phyloP scores from a whole-genome alignment of 1,140 invertebrate species.

The Ips nitidus region DNA sequence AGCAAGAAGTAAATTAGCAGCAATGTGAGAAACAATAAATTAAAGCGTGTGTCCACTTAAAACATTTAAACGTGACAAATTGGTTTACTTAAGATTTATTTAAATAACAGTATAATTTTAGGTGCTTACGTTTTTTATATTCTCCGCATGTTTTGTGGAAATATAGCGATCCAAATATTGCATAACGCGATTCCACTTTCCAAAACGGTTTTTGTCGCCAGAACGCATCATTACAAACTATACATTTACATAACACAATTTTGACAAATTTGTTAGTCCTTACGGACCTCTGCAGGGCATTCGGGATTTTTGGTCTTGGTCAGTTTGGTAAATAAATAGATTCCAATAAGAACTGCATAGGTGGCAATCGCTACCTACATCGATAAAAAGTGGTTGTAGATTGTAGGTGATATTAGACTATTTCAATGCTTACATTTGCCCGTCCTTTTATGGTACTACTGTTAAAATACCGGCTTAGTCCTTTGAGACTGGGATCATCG shows the following conservation, averaged over 20 bases:
- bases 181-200: constrained; percentile 8
- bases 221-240: no score
- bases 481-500: constrained; percentile 29
- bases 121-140: constrained; percentile 8
- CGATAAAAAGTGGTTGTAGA: no score
- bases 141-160: constrained; percentile 3
- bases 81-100: no score
- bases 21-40: no score
- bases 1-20: no score
- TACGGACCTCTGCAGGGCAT: neutral
- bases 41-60: no score
- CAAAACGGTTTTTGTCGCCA: neutral
- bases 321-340: constrained; percentile 19
- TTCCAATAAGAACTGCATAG: constrained; percentile 2
- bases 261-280: no score
- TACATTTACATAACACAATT: no score
- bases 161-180: neutral
- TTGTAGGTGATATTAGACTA: no score
- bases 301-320: neutral
- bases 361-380: constrained; percentile 23
- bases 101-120: no score
- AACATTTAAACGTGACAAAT: no score
- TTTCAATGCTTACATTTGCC: constrained; percentile 23
- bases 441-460: constrained; percentile 24
- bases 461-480: constrained; percentile 26